Evolutionary conservation across 2,797 vertebrate species (phyloP).

Genomic region (Karalla daura): DNA sequence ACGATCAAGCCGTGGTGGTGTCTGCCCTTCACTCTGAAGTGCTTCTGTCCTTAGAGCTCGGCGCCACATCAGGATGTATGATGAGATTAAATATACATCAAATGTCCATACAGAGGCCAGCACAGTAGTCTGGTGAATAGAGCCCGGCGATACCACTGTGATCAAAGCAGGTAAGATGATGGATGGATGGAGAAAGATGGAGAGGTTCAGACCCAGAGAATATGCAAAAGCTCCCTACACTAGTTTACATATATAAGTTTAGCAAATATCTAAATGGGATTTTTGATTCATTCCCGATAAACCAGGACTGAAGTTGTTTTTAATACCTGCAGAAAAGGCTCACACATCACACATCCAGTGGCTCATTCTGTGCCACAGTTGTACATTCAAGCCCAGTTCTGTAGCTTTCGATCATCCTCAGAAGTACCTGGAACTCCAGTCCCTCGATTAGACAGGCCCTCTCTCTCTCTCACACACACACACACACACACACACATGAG

Average conservation of each 20-base stretch:
- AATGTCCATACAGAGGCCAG: too few species aligned
- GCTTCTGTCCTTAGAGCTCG: conserved; percentile 37
- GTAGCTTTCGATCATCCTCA: conserved; percentile 60
- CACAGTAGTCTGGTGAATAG: too few species aligned
- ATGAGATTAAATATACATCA: conserved; percentile 1
- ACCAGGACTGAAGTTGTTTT: neutral
- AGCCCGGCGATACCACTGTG: too few species aligned
- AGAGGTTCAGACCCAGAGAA: too few species aligned
- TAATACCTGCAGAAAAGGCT: neutral
- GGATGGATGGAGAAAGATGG: too few species aligned
- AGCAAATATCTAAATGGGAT: neutral
- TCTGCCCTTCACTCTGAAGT: conserved; percentile 36
- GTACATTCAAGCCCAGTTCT: conserved; percentile 33
- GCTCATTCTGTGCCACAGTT: neutral
- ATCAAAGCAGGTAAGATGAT: too few species aligned
- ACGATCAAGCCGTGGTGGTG: conserved; percentile 2
- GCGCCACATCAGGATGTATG: conserved; percentile 1
- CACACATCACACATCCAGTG: neutral
- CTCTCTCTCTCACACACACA: neutral
- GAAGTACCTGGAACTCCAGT: conserved; percentile 31
- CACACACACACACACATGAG: conserved; percentile 14
- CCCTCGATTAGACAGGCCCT: conserved; percentile 27
- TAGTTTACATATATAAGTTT: neutral
- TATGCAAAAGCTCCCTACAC: neutral
- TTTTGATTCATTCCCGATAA: neutral